phyloP scores from a whole-genome alignment of 2,888 invertebrate species.

The Rhagonycha fulva region DNA sequence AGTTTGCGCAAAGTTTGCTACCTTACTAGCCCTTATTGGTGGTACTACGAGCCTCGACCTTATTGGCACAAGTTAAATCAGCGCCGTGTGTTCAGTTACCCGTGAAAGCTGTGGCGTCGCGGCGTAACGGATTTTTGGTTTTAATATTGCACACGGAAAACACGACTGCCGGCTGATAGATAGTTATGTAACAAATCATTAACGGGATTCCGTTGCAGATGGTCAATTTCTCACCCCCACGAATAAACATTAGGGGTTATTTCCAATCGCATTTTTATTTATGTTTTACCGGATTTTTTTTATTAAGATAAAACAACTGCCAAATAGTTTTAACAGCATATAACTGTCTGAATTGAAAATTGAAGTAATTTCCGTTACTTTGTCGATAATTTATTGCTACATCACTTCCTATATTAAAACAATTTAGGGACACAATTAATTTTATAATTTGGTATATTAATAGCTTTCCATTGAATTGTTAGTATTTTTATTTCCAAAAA shows the following conservation, averaged over 20 bases:
- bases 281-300: conserved; percentile 24
- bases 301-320: conserved; percentile 19
- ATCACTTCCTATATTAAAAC: conserved; percentile 36
- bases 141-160: conserved; percentile 26
- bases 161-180: conserved; percentile 29
- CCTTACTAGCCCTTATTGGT: conserved; percentile 38
- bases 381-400: conserved; percentile 39
- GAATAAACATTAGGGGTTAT: conserved; percentile 28
- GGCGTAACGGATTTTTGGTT: conserved; percentile 43
- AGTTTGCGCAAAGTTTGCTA: conserved; percentile 50
- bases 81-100: conserved; percentile 40
- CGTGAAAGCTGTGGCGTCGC: conserved; percentile 36
- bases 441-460: not conserved
- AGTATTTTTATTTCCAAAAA: too few species aligned
- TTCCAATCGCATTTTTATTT: conserved; percentile 18
- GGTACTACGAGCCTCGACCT: conserved; percentile 32
- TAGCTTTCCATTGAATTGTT: not conserved
- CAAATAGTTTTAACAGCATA: not conserved
- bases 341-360: conserved; percentile 16
- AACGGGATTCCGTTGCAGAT: conserved; percentile 49
- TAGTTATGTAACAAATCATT: conserved; percentile 44
- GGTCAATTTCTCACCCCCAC: conserved; percentile 43
- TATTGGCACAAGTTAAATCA: conserved; percentile 45
- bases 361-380: conserved; percentile 40
- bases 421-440: not conserved